Evolutionary conservation across 2,113 vertebrate species (phyloP).

Genomic region (Paraplagusia blochii): DNA sequence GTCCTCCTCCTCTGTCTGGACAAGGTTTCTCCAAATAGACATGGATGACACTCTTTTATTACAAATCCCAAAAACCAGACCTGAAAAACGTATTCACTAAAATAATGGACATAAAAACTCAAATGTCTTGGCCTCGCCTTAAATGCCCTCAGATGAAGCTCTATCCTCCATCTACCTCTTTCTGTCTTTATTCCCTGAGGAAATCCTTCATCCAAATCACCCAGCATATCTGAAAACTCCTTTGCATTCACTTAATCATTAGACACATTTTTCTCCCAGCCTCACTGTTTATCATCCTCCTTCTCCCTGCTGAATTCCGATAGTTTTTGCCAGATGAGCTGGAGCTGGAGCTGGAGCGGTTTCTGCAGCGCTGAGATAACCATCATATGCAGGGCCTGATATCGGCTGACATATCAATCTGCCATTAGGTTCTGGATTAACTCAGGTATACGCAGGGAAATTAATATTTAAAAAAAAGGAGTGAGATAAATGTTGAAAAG

Average conservation of each 20-base stretch:
- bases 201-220: slow-evolving; percentile 4
- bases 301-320: slow-evolving; percentile 55
- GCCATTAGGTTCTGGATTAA: slow-evolving; percentile 39
- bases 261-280: slow-evolving; percentile 14
- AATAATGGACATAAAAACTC: slow-evolving; percentile 13
- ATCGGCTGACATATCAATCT: slow-evolving; percentile 1
- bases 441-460: slow-evolving; percentile 21
- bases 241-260: slow-evolving; percentile 1
- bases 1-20: too few species aligned
- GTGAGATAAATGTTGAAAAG: too few species aligned
- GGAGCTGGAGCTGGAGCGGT: slow-evolving; percentile 36
- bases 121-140: slow-evolving; percentile 32
- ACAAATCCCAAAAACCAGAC: too few species aligned
- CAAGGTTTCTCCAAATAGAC: too few species aligned
- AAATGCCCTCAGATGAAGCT: slow-evolving; percentile 51
- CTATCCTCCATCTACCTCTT: slow-evolving; percentile 39
- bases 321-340: slow-evolving; percentile 16
- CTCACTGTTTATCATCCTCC: slow-evolving; percentile 51
- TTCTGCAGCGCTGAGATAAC: slow-evolving; percentile 61
- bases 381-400: slow-evolving; percentile 18
- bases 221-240: too few species aligned
- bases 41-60: too few species aligned
- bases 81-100: too few species aligned
- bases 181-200: slow-evolving; percentile 7
- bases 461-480: too few species aligned